Base-by-base conservation (phyloP, 1,140 invertebrate species). In the Cryptotermes secundus region DNA sequence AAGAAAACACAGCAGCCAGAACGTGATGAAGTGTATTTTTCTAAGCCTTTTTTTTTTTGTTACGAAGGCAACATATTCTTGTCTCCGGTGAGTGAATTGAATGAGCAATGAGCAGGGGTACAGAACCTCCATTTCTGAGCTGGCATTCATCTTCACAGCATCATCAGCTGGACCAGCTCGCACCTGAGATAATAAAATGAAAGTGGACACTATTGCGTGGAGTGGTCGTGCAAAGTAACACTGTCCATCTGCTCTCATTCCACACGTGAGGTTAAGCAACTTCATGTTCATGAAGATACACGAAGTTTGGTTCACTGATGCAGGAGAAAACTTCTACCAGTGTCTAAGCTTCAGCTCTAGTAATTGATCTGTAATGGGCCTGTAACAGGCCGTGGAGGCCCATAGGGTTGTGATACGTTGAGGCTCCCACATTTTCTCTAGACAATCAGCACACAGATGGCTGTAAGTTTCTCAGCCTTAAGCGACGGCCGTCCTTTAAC, bases 21-120 rank as follows among this genome's bases (percentile, higher is more conserved):
- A 72, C 59, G 59, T 72, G 59, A 31, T 72, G 59, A 72, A 72
- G 59, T 72, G 59, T 72, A 72, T 72, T 72, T 72, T 72, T 72
- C 59, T 72, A 72, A 72, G 45, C 16, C 3, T 65, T n/a, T 72
- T 72, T 72, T 72, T 72, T 72, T 59, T n/a, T 59, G 53, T 72
- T 72, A 72, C 59, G 26, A 72, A 72, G 59, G 59, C 59, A 72
- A 72, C 59, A 72, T 31, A 72, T 72, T 72, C 59, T 72, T 72
- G 59, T 49, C 45, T 49, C 45, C 45, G 45, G 1, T 22, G 45
- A 49, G 45, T 72, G 59, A 72, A 72, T 31, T 72, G 59, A 72
- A 72, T 72, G 59, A 31, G 59, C 26, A n/a, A 72, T 72, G 59
- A 72, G 59, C 26, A 72, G 59, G 26, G 59, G 59, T n/a, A 72